These are phyloP conservation scores for Tholera decimalis DNA, from an alignment of 2,888 invertebrate genomes.

Conservation along the genomic window DNA sequence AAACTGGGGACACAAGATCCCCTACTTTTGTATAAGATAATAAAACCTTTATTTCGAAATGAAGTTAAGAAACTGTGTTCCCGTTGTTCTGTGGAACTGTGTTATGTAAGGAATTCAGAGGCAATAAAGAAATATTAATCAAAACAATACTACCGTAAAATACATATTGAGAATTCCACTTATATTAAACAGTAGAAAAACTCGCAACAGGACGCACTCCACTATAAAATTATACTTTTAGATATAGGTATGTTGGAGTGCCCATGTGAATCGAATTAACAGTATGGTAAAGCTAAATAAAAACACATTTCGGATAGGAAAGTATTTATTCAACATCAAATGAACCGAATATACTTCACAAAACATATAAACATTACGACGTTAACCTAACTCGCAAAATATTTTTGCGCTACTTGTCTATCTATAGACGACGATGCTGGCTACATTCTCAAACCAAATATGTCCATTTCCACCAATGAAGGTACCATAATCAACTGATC, in stretches of 20 bases:
- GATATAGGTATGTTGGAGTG: background rate
- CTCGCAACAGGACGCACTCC: too few species aligned
- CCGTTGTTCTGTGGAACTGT: too few species aligned
- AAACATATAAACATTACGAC: slow-evolving; percentile 73
- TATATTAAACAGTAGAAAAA: too few species aligned
- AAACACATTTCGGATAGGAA: slow-evolving; percentile 69
- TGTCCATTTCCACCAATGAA: slow-evolving; percentile 44
- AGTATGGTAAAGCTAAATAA: slow-evolving; percentile 35
- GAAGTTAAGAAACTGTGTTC: too few species aligned
- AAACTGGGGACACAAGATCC: background rate
- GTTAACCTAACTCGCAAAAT: slow-evolving; percentile 74
- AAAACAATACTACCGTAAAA: too few species aligned
- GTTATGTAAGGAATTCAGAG: too few species aligned
- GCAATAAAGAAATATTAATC: too few species aligned
- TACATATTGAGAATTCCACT: too few species aligned
- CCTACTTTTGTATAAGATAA: too few species aligned
- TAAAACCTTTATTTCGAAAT: too few species aligned
- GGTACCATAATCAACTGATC: slow-evolving; percentile 36
- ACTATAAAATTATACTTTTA: background rate
- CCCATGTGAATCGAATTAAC: background rate
- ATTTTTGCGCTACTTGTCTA: slow-evolving; percentile 69
- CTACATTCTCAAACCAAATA: slow-evolving; percentile 54
- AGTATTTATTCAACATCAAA: slow-evolving; percentile 87
- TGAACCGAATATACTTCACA: slow-evolving; percentile 76
- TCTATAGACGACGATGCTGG: slow-evolving; percentile 63